These are phyloP conservation scores for Sphecodes monilicornis DNA, from an alignment of 2,888 invertebrate genomes.

Conservation along the genomic window DNA sequence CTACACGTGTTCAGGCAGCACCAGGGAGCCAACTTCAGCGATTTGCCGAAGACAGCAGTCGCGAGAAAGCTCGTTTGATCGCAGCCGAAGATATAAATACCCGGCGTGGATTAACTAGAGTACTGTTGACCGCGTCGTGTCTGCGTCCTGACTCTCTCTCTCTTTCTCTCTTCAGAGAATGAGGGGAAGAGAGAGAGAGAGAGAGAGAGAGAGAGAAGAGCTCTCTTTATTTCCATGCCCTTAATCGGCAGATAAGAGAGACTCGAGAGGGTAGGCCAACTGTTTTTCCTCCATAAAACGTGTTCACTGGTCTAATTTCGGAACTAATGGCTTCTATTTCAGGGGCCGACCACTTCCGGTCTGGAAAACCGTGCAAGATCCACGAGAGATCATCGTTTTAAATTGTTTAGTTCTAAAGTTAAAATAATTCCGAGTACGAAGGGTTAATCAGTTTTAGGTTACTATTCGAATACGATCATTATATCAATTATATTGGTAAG, in stretches of 20 bases:
- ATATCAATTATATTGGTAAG: too few relatives aligned
- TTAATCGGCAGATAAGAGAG: constrained; percentile 33
- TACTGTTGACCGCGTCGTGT: constrained; percentile 29
- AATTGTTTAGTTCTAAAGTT: too few relatives aligned
- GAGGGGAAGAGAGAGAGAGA: neutral
- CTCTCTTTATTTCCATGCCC: constrained; percentile 22
- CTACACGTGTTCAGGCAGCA: neutral
- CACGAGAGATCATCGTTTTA: neutral
- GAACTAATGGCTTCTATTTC: constrained; percentile 10
- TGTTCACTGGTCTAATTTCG: neutral
- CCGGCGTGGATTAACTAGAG: constrained; percentile 14
- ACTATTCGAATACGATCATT: too few relatives aligned
- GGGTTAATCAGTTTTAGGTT: too few relatives aligned
- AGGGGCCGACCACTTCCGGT: constrained; percentile 21
- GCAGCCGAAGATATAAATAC: constrained; percentile 52
- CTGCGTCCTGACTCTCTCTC: constrained; percentile 13
- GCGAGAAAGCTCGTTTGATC: constrained; percentile 33
- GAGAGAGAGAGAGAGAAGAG: neutral
- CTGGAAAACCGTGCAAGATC: neutral
- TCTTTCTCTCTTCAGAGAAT: constrained; percentile 4
- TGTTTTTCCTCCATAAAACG: neutral
- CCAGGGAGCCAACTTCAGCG: neutral
- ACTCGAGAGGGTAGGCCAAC: constrained; percentile 21
- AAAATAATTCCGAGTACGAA: too few relatives aligned
- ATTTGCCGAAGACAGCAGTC: constrained; percentile 8